Evolutionary conservation across 2,888 invertebrate genomes (phyloP), one percentile per base, ranked within the genome.

Genomic region (Gortyna flavago): DNA sequence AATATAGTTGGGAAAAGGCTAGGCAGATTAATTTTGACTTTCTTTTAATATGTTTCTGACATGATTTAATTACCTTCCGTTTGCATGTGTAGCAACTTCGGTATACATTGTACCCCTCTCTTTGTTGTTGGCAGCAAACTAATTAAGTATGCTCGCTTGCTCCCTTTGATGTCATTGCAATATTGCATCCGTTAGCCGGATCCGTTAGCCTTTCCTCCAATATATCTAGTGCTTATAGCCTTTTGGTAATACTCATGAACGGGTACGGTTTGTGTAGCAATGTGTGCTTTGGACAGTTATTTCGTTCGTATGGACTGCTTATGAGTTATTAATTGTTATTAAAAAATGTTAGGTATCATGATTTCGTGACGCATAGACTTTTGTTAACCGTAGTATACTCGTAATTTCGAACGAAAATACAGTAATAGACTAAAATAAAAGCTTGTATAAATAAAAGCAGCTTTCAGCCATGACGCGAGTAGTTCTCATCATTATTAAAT

Each of bases 401-500:
- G 38, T 38, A 9, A 18, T n/a, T 21, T 51, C 18, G n/a, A 41
- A 11, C 29, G 3, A 44, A 18, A 21, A 44, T 21, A 21, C 41
- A 21, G 11, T 21, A 11, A 29, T 13, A 44, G 41, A 44, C 2
- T 35, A n/a, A 18, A 48, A n/a, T 68, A 35, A n/a, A 69, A 44
- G 7, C 11, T 38, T 48, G 13, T 69, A 70, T 48, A 35, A 38
- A 48, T 48, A 35, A 66, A 25, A 16, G 0, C 21, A 25, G 11
- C 35, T 48, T 72, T 38, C 35, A 48, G n/a, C 25, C 38, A 38
- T 29, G 38, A 29, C 29, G 25, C 25, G 9, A 51, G 25, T 29
- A n/a, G 29, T 38, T 25, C 29, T 41, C 25, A 38, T 71, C 21
- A 71, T 70, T 70, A 70, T 48, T 72, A 70, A 72, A 48, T 71